Conservation (phyloP, 1,140 invertebrate genomes). For the Drosophila auraria region DNA sequence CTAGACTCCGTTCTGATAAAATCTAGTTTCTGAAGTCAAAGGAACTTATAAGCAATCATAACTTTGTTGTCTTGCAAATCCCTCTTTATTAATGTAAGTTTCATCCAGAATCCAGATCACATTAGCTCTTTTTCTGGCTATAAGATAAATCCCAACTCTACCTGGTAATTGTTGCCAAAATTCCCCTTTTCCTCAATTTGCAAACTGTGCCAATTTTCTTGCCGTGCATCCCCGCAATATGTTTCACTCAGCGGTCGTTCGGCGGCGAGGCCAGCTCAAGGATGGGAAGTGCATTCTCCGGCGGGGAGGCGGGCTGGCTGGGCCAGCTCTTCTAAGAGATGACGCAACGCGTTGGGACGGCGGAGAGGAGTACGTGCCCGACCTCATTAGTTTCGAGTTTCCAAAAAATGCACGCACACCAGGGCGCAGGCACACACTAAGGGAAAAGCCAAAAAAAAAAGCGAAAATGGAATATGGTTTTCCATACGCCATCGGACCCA, state of each 20-base stretch:
- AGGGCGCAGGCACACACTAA: neutral
- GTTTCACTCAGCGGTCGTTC: neutral
- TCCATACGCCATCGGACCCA: conserved; percentile 28
- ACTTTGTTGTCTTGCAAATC: no score
- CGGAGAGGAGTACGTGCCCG: conserved; percentile 52
- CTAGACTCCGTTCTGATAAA: no score
- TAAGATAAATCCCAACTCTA: no score
- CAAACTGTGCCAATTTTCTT: neutral
- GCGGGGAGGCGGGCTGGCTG: neutral
- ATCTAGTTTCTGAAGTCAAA: no score
- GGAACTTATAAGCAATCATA: no score
- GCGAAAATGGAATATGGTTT: conserved; percentile 36
- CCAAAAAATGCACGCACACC: conserved; percentile 47
- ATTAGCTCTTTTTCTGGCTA: no score
- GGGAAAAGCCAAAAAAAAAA: conserved; percentile 27
- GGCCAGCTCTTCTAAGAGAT: conserved; percentile 13
- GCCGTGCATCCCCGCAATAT: neutral
- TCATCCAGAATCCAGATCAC: no score
- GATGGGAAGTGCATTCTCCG: conserved; percentile 17
- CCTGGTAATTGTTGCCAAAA: no score
- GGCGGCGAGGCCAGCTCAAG: conserved; percentile 12
- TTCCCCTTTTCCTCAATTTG: no score
- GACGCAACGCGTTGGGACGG: conserved; percentile 43
- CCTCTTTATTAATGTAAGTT: no score
- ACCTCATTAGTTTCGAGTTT: conserved; percentile 76